Percentiles rank a stretch among this genome's conserved stretches.
phyloP scores from a whole-genome alignment of 2,888 invertebrate species.

The Emmelina monodactyla region DNA sequence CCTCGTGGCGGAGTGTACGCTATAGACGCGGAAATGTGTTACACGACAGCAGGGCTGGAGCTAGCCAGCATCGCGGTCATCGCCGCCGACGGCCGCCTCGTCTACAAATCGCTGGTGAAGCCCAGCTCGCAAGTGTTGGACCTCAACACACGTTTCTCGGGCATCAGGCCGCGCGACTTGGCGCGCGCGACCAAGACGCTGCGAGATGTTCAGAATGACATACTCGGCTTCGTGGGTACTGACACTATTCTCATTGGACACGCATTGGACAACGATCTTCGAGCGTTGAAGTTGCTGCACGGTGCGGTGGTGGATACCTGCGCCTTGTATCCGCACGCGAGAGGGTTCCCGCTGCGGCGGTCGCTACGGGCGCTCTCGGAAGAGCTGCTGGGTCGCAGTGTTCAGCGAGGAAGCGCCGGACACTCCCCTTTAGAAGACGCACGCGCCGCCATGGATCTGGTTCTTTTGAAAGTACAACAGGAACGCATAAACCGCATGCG shows the following conservation, averaged over 20 bases:
- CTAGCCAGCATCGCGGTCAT: slow-evolving; percentile 88
- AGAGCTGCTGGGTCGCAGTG: slow-evolving; percentile 77
- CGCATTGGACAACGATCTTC: slow-evolving; percentile 92
- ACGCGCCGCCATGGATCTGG: slow-evolving; percentile 85
- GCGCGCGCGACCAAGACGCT: slow-evolving; percentile 73
- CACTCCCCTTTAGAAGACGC: slow-evolving; percentile 97
- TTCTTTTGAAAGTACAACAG: slow-evolving; percentile 74
- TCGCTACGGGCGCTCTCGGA: slow-evolving; percentile 82
- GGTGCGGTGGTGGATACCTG: slow-evolving; percentile 88
- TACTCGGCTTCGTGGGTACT: slow-evolving; percentile 79
- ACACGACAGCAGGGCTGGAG: slow-evolving; percentile 86
- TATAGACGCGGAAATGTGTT: slow-evolving; percentile 98
- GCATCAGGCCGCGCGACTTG: slow-evolving; percentile 73
- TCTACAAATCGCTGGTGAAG: slow-evolving; percentile 85
- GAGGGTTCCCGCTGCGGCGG: slow-evolving; percentile 83
- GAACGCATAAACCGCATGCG: slow-evolving; percentile 33
- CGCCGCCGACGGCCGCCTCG: slow-evolving; percentile 72
- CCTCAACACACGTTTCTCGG: slow-evolving; percentile 95
- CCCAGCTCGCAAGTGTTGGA: slow-evolving; percentile 88
- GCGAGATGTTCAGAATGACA: slow-evolving; percentile 83
- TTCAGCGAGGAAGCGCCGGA: slow-evolving; percentile 75
- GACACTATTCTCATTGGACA: slow-evolving; percentile 95
- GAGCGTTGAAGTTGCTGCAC: slow-evolving; percentile 86
- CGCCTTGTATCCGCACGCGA: slow-evolving; percentile 83
- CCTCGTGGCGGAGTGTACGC: slow-evolving; percentile 74